phyloP scores from a whole-genome alignment of 1,140 invertebrate genomes.

The Drosophila pandora region DNA sequence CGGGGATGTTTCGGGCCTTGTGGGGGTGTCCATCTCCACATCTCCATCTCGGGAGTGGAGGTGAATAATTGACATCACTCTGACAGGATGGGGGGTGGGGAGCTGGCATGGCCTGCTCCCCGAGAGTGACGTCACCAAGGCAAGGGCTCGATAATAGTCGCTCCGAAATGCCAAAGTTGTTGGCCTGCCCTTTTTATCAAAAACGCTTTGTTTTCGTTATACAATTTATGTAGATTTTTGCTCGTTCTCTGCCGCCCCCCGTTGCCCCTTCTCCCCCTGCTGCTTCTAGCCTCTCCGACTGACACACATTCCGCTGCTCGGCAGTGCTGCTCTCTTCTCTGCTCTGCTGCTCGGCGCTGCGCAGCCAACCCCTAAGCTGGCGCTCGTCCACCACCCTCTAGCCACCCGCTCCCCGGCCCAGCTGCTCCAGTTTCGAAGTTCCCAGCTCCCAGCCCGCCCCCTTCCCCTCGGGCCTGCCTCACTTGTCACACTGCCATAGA shows the following conservation, averaged over 20 bases:
- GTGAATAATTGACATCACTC: slow-evolving; percentile 62
- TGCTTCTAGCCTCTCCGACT: slow-evolving; percentile 24
- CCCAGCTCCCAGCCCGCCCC: slow-evolving; percentile 22
- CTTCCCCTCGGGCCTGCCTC: slow-evolving; percentile 32
- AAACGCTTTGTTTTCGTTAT: slow-evolving; percentile 65
- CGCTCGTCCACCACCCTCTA: neutral
- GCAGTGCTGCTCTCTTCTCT: slow-evolving; percentile 18
- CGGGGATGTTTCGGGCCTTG: slow-evolving; percentile 25
- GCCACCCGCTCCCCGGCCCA: neutral
- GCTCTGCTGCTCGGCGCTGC: slow-evolving; percentile 28
- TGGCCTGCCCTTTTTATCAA: slow-evolving; percentile 54
- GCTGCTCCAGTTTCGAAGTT: slow-evolving; percentile 71
- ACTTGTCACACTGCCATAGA: slow-evolving; percentile 78
- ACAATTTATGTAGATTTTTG: slow-evolving; percentile 74
- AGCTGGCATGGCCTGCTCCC: neutral
- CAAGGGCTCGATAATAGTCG: slow-evolving; percentile 55
- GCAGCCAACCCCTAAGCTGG: slow-evolving; percentile 35
- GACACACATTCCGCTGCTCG: slow-evolving; percentile 38
- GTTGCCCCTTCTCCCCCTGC: neutral
- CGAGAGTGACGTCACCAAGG: slow-evolving; percentile 56
- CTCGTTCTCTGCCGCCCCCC: slow-evolving; percentile 25
- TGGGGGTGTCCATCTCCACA: slow-evolving; percentile 15
- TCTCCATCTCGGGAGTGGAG: neutral
- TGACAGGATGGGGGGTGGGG: neutral
- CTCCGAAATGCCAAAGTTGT: slow-evolving; percentile 48